phyloP scores from a whole-genome alignment of 2,888 invertebrate genomes.

The Synergus itoensis region DNA sequence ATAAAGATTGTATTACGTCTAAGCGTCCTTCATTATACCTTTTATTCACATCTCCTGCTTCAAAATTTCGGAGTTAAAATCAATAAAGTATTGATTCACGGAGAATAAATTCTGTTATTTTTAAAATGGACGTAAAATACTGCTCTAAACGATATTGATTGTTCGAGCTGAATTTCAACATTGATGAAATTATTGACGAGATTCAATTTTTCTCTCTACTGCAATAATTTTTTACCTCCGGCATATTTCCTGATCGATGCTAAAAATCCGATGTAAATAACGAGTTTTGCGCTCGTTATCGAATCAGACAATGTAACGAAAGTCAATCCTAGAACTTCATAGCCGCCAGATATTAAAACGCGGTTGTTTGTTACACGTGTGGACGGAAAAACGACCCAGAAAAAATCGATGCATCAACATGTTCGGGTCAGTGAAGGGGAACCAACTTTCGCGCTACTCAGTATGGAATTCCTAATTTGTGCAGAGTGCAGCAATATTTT shows the following conservation, averaged over 20 bases:
- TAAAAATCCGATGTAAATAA: neutral
- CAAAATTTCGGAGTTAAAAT: neutral
- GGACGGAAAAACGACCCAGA: neutral
- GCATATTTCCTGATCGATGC: neutral
- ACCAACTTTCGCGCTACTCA: constrained; percentile 12
- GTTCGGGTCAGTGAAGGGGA: neutral
- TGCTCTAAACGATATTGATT: neutral
- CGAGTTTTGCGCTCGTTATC: neutral
- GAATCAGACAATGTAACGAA: neutral
- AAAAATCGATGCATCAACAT: constrained; percentile 21
- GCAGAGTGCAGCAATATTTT: constrained; percentile 13
- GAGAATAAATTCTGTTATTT: neutral
- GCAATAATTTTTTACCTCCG: neutral
- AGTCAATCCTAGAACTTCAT: neutral
- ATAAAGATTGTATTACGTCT: neutral
- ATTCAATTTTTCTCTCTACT: neutral
- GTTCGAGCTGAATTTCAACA: neutral
- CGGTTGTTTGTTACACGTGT: neutral
- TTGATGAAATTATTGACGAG: neutral
- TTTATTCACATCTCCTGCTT: neutral
- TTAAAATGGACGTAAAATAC: neutral
- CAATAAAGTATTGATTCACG: neutral
- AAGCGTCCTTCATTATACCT: neutral
- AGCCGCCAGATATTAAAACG: neutral
- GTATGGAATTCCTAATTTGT: constrained; percentile 13